A percentile compares a stretch with the other conserved stretches of the same genome.
These are phyloP conservation scores for Metopia argyrocephala DNA, from an alignment of 2,888 invertebrate species.

Conservation along the genomic window DNA sequence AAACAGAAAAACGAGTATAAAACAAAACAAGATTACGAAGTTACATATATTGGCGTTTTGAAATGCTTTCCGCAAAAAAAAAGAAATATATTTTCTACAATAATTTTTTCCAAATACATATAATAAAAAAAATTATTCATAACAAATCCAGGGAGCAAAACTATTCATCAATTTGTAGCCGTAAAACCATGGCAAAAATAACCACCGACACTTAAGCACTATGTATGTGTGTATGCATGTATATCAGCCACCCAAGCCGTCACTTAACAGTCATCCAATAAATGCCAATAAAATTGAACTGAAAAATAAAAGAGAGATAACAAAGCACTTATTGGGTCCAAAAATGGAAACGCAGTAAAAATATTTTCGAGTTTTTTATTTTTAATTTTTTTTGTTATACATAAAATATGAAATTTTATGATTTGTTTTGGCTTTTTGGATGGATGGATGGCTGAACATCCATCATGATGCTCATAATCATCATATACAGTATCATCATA, in stretches of 20 bases:
- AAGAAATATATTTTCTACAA: too few relatives aligned
- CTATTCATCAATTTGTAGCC: neutral
- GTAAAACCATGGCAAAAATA: neutral
- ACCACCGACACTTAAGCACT: too few relatives aligned
- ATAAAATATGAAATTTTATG: constrained; percentile 38
- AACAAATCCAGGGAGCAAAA: neutral
- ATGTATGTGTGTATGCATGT: too few relatives aligned
- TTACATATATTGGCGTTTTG: too few relatives aligned
- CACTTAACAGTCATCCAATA: constrained; percentile 35
- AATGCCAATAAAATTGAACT: neutral
- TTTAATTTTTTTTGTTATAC: neutral
- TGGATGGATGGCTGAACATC: neutral
- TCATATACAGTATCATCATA: neutral
- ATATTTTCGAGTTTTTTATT: neutral
- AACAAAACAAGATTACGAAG: too few relatives aligned
- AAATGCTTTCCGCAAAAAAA: too few relatives aligned
- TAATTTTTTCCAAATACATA: neutral
- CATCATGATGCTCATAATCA: neutral
- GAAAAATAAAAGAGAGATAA: too few relatives aligned
- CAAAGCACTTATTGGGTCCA: too few relatives aligned
- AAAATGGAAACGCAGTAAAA: constrained; percentile 47
- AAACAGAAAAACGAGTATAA: too few relatives aligned
- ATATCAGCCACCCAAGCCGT: neutral
- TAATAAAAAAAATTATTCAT: neutral
- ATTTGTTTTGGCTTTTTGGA: constrained; percentile 21